Evolutionary conservation across 1,140 invertebrate species (phyloP), one percentile per base, ranked within the genome.

Genomic region (Drosophila auraria): DNA sequence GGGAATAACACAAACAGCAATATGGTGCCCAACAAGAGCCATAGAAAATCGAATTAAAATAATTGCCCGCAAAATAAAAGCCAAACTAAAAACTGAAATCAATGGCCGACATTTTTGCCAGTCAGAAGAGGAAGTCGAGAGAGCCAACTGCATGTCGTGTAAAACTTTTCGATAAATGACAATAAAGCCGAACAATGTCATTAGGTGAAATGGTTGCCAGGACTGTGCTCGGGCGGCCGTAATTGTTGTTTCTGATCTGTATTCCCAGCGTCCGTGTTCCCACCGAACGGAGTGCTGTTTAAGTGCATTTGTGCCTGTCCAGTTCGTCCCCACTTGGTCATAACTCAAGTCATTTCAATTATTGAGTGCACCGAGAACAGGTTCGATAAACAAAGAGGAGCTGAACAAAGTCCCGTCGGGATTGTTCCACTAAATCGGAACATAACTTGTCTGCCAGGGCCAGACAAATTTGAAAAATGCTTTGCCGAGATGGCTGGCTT

Each of bases 81-180:
- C 23, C 20, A 40, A 70, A 40, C 33, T 45, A 44, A 70, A 47
- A 77, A 69, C 68, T 72, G 62, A 54, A 83, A 76, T 87, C 63
- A 66, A 80, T 59, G 64, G 61, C 66, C 83, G 68, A 62, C 45
- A 80, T 66, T 83, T 81, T 77, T 23, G 51, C 66, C 66, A 57
- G 66, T 53, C 9, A 42, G 4, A 36, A 45, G 36, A 11, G 20
- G n/a, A 38, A 30, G 23, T 27, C 11, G 25, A 50, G 63, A 50
- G 45, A 50, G 57, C 59, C 49, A 60, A 36, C 30, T 57, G 53
- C 51, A 71, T 81, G 77, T 89, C 64, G 54, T 81, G 84, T 72
- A 90, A 69, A 89, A 89, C 53, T 89, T 84, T 81, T 72, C 84
- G 74, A 89, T 84, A 89, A 82, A 89, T 83, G 84, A 87, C 81